These are phyloP conservation scores for Clinocottus analis DNA, from an alignment of 2,113 vertebrate genomes.

Conservation along the genomic window DNA sequence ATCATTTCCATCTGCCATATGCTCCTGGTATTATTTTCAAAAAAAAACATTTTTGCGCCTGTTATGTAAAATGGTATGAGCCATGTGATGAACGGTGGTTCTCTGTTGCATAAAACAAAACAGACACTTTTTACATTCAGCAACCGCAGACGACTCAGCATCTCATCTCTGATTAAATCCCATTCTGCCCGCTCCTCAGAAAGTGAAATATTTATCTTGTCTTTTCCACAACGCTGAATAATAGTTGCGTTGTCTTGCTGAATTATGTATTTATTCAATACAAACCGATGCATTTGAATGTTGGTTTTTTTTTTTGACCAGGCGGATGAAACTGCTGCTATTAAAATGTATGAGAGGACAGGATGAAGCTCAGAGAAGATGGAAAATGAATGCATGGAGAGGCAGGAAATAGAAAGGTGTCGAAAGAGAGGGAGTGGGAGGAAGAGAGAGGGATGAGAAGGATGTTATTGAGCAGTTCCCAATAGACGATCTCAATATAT, in stretches of 20 bases:
- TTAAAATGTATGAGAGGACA: slow-evolving; percentile 78
- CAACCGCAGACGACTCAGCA: slow-evolving; percentile 23
- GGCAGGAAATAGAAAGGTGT: slow-evolving; percentile 21
- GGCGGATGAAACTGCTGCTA: slow-evolving; percentile 57
- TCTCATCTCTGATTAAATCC: slow-evolving; percentile 31
- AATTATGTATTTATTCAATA: slow-evolving; percentile 78
- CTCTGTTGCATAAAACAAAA: slow-evolving; percentile 25
- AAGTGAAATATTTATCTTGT: slow-evolving; percentile 71
- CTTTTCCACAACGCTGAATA: slow-evolving; percentile 67
- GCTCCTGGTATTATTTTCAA: not conserved
- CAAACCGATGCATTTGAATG: slow-evolving; percentile 51
- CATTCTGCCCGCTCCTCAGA: slow-evolving; percentile 37
- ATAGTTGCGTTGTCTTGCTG: slow-evolving; percentile 61
- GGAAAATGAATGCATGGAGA: slow-evolving; percentile 38
- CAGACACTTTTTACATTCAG: slow-evolving; percentile 3
- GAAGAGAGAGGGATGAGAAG: not conserved
- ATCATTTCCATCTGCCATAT: slow-evolving; percentile 1
- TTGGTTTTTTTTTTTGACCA: slow-evolving; percentile 51
- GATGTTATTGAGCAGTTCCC: slow-evolving; percentile 31
- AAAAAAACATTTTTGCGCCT: not conserved
- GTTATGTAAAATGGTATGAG: slow-evolving; percentile 14
- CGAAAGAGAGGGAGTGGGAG: slow-evolving; percentile 18
- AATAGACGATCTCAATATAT: slow-evolving; percentile 24
- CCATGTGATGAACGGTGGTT: slow-evolving; percentile 13
- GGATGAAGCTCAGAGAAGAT: slow-evolving; percentile 27